A percentile compares a stretch with the other conserved stretches of the same genome.
Evolutionary conservation across 2,888 invertebrate genomes (phyloP).

Genomic region (Carcina quercana): DNA sequence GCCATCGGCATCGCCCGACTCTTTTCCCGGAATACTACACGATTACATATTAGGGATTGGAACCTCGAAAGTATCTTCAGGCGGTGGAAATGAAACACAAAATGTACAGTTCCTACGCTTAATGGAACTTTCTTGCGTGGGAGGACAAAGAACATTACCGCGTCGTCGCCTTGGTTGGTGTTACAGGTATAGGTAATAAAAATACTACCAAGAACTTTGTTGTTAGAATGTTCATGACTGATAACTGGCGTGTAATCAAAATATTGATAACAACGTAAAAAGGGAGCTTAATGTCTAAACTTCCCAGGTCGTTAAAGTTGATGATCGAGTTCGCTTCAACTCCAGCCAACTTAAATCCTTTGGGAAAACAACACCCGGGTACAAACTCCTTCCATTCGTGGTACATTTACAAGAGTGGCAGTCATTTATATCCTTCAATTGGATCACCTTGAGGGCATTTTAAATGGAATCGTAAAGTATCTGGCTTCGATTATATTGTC

Average conservation of each 20-base stretch:
- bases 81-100: not conserved
- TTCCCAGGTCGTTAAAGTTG: conserved; percentile 48
- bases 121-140: not conserved
- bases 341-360: conserved; percentile 41
- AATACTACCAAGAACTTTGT: conserved; percentile 1
- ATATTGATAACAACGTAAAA: conserved; percentile 33
- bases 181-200: not conserved
- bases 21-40: conserved; percentile 15
- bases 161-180: not conserved
- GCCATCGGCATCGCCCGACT: too few species aligned
- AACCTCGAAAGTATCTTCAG: not conserved
- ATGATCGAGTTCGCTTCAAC: conserved; percentile 45
- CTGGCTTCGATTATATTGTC: conserved; percentile 41
- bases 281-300: conserved; percentile 38
- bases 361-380: conserved; percentile 42
- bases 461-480: conserved; percentile 51
- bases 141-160: too few species aligned
- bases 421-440: conserved; percentile 33
- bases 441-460: conserved; percentile 40
- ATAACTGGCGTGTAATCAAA: conserved; percentile 25
- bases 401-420: conserved; percentile 9
- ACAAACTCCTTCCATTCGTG: conserved; percentile 28
- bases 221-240: conserved; percentile 18
- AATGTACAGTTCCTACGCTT: not conserved
- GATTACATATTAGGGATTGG: conserved; percentile 12